Evolutionary conservation across 2,888 invertebrate species (phyloP).

Genomic region (Drosophila mulleri): DNA sequence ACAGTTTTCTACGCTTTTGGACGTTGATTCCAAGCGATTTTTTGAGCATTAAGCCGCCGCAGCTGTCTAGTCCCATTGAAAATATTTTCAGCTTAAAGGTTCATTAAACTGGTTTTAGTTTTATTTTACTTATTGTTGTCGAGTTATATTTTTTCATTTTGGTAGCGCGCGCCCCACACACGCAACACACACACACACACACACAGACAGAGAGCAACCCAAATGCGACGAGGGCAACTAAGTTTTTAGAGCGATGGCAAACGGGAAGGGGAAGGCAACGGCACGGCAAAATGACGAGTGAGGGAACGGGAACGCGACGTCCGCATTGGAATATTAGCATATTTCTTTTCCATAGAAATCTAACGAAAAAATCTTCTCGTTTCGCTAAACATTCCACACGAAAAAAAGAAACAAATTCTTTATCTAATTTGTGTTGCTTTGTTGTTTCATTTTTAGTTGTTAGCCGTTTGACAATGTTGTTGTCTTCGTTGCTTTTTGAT

Average conservation of each 20-base stretch:
- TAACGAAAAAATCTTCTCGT: slow-evolving; percentile 61
- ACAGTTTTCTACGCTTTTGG: slow-evolving; percentile 55
- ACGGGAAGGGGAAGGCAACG: slow-evolving; percentile 7
- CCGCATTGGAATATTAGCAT: slow-evolving; percentile 67
- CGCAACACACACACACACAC: slow-evolving; percentile 41
- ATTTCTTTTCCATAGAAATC: slow-evolving; percentile 77
- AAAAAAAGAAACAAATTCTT: slow-evolving; percentile 22
- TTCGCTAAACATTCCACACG: slow-evolving; percentile 63
- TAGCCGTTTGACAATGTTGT: slow-evolving; percentile 35
- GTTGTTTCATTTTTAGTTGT: slow-evolving; percentile 22
- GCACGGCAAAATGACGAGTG: background rate
- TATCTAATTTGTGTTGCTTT: slow-evolving; percentile 17
- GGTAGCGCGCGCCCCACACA: slow-evolving; percentile 59
- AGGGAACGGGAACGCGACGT: slow-evolving; percentile 42
- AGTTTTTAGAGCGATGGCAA: slow-evolving; percentile 22
- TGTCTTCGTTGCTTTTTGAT: slow-evolving; percentile 29
- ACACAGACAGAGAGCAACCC: slow-evolving; percentile 28
- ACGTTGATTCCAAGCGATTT: slow-evolving; percentile 43
- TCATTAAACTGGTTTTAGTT: slow-evolving; percentile 83
- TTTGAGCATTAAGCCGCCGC: slow-evolving; percentile 40
- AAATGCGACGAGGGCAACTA: slow-evolving; percentile 68
- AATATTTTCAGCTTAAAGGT: slow-evolving; percentile 76
- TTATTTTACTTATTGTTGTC: slow-evolving; percentile 22
- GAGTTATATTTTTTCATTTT: slow-evolving; percentile 10
- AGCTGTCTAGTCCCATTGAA: slow-evolving; percentile 59